Base-by-base conservation (phyloP, 2,797 vertebrate genomes). In the Lemur catta region DNA sequence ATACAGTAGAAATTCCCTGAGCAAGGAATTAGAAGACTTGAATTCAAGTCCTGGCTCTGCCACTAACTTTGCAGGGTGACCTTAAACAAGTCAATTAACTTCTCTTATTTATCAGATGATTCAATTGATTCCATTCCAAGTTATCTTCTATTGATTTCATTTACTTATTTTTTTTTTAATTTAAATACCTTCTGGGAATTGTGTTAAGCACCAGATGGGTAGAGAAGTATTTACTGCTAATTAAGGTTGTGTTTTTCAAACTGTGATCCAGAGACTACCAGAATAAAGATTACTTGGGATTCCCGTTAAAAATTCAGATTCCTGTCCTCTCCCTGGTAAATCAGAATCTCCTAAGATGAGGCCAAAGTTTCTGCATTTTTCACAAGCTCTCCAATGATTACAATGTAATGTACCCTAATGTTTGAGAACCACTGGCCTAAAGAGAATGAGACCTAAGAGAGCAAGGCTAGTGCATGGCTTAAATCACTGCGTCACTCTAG, bases 1-100 rank as follows among this genome's bases (percentile, higher is more conserved):
- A 65, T 69, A 97, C 41, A 87, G 72, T 82, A 96, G 89, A 96
- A 94, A 96, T 28, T 96, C 84, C 93, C 93, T 98, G 93, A 97
- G 96, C 94, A 95, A 93, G 86, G 89, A 95, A 87, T 93, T 84
- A 89, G 71, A 76, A 93, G 84, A 93, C 74, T 67, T 94, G 63
- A 95, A 91, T 71, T 82, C 20, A 72, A 81, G 82, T 91, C 72
- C 75, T 80, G 57, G 48, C 35, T 91, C 91, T 87, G 84, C 75
- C 84, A 87, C 75, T 84, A 89, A 92, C 67, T 93, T 93, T 96
- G 50, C 35, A 78, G 86, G 85, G 71, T 78, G 50, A 94, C 84
- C 26, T 59, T 55, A 84, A n/a, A 59, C 75, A 92, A 96, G 59
- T 93, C 88, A 80, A 2, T 72, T 91, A 52, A 57, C 67, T 86